Evolutionary conservation across 23 tunicate genomes (phyloP), one percentile per base, ranked within the genome.

Genomic region (Trididemnum nubilum): DNA sequence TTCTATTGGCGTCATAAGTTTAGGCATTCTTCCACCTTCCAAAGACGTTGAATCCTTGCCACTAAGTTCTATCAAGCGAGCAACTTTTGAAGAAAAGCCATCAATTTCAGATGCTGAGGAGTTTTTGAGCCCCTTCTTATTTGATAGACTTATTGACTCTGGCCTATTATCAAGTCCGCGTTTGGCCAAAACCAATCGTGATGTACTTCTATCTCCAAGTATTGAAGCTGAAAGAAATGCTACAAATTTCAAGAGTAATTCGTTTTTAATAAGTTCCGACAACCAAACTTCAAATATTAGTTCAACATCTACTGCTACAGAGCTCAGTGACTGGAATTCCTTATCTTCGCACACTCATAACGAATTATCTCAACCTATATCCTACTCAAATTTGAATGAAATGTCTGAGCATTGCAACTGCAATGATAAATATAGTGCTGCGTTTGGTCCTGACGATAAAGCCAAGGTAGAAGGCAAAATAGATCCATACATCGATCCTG

Each of bases 1-100:
- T 83, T 93, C 98, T 12, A 93, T 93, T 83, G 89, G 86, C 9
- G 98, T 93, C 9, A 73, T 88, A 22, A 87, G 98, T 71, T 30
- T 90, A 15, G 98, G 98, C 0, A 33, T 84, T 24, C 44, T 84
- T 2, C 25, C 51, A 0, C 51, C 59, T 3, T 0, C 65, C 31
- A 50, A 50, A 44, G 67, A 37, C 50, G 15, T 24, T 22, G 80
- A 59, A 28, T 12, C 23, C 4, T 80, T 93, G 32, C 97, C 97
- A 9, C 51, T 92, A 44, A 83, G 89, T 72, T 82, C 88, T 15
- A 82, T 92, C 7, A 92, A 92, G 61, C 52, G 77, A 40, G 90
- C 91, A 29, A 63, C 91, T 32, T 86, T 71, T 79, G 95, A 90
- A 70, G 95, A 90, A 36, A 85, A 65, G 51, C 83, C 83, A 2